Base-by-base conservation (phyloP, 1,140 invertebrate species). In the Meloidogyne chitwoodi region DNA sequence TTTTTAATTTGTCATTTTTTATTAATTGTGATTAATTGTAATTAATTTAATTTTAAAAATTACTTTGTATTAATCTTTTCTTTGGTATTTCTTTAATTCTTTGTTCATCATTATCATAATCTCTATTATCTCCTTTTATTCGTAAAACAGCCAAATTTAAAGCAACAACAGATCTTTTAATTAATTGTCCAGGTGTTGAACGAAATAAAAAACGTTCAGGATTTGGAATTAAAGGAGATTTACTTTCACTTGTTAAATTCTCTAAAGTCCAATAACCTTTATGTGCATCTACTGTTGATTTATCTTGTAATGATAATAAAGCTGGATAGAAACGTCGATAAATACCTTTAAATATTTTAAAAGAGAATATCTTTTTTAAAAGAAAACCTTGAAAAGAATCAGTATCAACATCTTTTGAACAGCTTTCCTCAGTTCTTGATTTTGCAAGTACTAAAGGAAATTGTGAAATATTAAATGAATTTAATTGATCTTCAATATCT, bases 181-280 rank as follows among this genome's bases (percentile, higher is more conserved):
- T 72, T 38, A 82, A 72, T 38, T 81, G 70, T 29, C 26, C 67
- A 16, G 68, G 56, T 61, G 34, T 29, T 29, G 64, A 67, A 65
- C 64, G 73, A 64, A 70, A 81, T 16, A 82, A 34, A 67, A 82
- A 82, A 27, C 65, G 64, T 14, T 71, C 82, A 31, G 81, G 81
- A 29, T 71, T 63, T 27, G 81, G 81, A 1, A 31, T 64, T 29
- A 84, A 61, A 24, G 71, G 75, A 34, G 73, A n/a, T 31, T 68
- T 69, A 0, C 22, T 41, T 29, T 74, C 74, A 27, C 78, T 64
- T 8, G 29, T 65, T 27, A 82, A 26, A 63, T 69, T 81, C 41
- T 82, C 81, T 29, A 82, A 70, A 34, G 81, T 82, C 81, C 81
- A 82, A 74, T 82, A 83, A 67, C 71, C 81, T 64, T 74, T 80